A percentile compares a stretch with the other conserved stretches of the same genome.
These are phyloP conservation scores for Emys orbicularis DNA, from an alignment of 2,797 vertebrate genomes.

Conservation along the genomic window DNA sequence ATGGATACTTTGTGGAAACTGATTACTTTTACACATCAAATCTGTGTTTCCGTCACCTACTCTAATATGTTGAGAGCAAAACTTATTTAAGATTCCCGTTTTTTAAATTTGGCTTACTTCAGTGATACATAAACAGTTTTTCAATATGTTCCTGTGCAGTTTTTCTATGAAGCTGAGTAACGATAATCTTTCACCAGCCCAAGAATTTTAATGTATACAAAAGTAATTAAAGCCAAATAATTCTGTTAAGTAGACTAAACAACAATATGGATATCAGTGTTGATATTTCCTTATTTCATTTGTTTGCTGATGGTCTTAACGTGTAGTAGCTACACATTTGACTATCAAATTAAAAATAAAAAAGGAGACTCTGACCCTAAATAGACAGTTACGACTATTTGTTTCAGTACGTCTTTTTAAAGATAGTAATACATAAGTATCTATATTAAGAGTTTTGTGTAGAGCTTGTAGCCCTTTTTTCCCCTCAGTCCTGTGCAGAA, in stretches of 20 bases:
- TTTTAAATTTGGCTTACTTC: not conserved
- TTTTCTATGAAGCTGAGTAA: not conserved
- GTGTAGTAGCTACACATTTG: fast-evolving
- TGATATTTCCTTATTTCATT: not conserved
- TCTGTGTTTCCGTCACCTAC: not conserved
- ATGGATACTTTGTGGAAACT: not conserved
- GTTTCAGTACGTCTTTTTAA: not conserved
- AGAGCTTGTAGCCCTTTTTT: not conserved
- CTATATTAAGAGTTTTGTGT: not conserved
- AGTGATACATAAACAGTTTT: not conserved
- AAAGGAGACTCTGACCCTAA: not conserved
- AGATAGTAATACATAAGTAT: not conserved
- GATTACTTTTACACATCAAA: not conserved
- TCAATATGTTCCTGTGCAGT: not conserved
- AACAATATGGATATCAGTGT: not conserved
- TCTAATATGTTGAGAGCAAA: not conserved
- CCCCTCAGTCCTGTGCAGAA: not conserved
- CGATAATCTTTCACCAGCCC: not conserved
- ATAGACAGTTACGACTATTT: not conserved
- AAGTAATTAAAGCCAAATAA: not conserved
- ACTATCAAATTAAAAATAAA: not conserved
- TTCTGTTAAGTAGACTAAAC: not conserved
- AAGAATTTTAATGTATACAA: not conserved
- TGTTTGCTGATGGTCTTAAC: not conserved
- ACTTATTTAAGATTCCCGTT: not conserved